Conservation (phyloP, 2,113 vertebrate genomes). For the Mesitornis unicolor region DNA sequence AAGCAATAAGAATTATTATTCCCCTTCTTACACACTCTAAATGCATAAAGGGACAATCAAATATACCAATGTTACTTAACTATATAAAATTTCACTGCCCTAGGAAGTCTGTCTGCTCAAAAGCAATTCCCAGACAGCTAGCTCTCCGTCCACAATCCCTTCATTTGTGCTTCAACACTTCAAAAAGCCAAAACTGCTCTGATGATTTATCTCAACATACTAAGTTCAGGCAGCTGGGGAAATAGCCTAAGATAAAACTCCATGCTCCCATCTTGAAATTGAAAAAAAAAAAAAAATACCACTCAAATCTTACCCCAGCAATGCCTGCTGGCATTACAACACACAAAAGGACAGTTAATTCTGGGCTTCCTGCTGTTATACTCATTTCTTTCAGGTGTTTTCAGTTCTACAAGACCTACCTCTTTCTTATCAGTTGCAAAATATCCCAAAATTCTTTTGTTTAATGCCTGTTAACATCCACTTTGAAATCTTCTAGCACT, state of each 20-base stretch:
- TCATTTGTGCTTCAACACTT: background rate
- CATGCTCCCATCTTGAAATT: background rate
- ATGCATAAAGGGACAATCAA: background rate
- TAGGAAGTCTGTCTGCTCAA: background rate
- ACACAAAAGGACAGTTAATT: background rate
- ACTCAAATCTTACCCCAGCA: background rate
- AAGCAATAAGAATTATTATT: background rate
- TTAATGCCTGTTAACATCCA: background rate
- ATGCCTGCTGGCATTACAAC: background rate
- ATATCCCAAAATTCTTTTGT: background rate
- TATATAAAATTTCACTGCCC: background rate
- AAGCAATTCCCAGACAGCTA: background rate
- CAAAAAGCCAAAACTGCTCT: slow-evolving; percentile 1
- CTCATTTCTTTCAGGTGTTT: background rate
- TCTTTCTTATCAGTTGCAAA: background rate
- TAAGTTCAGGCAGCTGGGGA: background rate
- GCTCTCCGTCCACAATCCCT: background rate
- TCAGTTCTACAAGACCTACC: background rate
- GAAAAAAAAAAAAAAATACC: background rate
- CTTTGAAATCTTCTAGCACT: background rate
- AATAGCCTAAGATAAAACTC: background rate
- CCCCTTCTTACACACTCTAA: background rate
- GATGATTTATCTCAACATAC: background rate
- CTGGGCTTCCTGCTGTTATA: background rate
- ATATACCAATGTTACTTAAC: background rate